Percentiles rank a stretch among this genome's conserved stretches.
phyloP scores from a whole-genome alignment of 2,888 invertebrate genomes.

The Dendrolimus pini region DNA sequence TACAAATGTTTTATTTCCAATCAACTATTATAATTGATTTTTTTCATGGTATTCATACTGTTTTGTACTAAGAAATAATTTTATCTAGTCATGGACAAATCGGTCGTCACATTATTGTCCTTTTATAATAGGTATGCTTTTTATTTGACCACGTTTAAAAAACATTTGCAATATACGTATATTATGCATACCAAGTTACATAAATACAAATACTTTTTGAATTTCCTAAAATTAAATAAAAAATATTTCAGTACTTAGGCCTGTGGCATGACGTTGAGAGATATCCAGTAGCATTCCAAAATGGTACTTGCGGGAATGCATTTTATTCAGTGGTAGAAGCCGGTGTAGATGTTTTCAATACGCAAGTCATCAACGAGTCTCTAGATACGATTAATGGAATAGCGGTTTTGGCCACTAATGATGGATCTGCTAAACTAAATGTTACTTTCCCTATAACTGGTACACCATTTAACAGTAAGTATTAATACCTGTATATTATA shows the following conservation, averaged over 20 bases:
- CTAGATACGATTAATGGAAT: slow-evolving; percentile 27
- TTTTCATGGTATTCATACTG: no score
- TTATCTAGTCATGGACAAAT: no score
- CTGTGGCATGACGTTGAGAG: slow-evolving; percentile 39
- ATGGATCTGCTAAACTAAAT: slow-evolving; percentile 75
- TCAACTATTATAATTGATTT: no score
- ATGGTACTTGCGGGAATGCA: slow-evolving; percentile 38
- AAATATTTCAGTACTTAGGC: slow-evolving; percentile 26
- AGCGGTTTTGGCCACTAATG: slow-evolving; percentile 44
- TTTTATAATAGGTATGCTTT: no score
- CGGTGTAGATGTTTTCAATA: slow-evolving; percentile 20
- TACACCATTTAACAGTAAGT: not conserved
- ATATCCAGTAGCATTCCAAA: slow-evolving; percentile 35
- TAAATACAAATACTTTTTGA: no score
- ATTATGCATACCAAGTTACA: no score
- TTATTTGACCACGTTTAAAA: no score
- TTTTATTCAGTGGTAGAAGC: slow-evolving; percentile 20
- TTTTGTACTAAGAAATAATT: no score
- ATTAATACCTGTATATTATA: not conserved
- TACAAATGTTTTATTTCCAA: no score
- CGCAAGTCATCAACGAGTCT: slow-evolving; percentile 30
- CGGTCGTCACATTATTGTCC: no score
- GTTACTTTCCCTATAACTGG: slow-evolving; percentile 77
- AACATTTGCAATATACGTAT: no score
- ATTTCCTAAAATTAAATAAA: no score